A percentile compares a stretch with the other conserved stretches of the same genome.
Evolutionary conservation across 2,113 vertebrate genomes (phyloP).

Genomic region (Montifringilla adamsi): DNA sequence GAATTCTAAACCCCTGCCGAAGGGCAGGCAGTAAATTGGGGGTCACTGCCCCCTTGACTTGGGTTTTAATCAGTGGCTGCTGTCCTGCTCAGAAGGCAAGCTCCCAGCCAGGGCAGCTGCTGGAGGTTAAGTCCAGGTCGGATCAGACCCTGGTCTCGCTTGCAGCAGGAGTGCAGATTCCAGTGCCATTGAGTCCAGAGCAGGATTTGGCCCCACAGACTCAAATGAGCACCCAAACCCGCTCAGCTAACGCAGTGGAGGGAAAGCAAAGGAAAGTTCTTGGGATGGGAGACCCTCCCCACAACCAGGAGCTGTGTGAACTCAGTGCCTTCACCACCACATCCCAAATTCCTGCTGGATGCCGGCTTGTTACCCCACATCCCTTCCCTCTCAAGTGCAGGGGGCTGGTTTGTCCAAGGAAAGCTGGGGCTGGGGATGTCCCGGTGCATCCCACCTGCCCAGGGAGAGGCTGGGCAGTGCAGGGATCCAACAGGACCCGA

Average conservation of each 20-base stretch:
- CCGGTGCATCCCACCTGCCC: neutral
- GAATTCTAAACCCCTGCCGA: neutral
- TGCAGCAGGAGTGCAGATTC: neutral
- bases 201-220: neutral
- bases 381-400: neutral
- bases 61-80: neutral
- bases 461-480: neutral
- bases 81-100: neutral
- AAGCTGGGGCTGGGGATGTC: neutral
- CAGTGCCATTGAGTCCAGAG: neutral
- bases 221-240: accelerated
- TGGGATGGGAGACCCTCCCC: neutral
- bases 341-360: neutral
- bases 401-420: neutral
- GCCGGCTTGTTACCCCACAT: neutral
- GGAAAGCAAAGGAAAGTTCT: neutral
- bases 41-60: neutral
- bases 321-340: accelerated
- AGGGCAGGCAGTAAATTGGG: neutral
- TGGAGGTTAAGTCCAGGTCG: neutral
- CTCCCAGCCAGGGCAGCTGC: neutral
- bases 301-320: accelerated
- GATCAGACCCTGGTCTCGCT: neutral
- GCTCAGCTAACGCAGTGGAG: accelerated
- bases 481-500: neutral